Conservation (phyloP, 2,888 invertebrate species). For the Limnephilus lunatus region DNA sequence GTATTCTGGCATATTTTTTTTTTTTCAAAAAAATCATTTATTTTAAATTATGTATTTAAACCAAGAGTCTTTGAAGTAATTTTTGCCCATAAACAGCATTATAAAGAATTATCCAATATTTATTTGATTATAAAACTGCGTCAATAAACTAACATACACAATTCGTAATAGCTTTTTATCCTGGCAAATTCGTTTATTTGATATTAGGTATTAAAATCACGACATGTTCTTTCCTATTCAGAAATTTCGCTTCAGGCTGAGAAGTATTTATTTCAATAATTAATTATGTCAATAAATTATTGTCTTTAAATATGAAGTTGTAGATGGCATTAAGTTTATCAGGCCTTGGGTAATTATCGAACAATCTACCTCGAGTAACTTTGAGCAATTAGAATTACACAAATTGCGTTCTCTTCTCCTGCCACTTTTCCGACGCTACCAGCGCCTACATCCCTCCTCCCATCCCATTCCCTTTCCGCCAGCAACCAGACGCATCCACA, state of each 20-base stretch:
- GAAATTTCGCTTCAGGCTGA: background rate
- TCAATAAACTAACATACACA: no score
- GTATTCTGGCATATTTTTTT: no score
- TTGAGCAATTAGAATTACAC: slow-evolving; percentile 52
- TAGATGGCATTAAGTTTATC: background rate
- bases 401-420: slow-evolving; percentile 59
- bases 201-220: no score
- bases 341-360: background rate
- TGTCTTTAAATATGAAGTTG: background rate
- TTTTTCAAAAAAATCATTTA: no score
- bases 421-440: slow-evolving; percentile 25
- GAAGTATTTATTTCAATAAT: background rate
- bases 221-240: no score
- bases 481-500: slow-evolving; percentile 5
- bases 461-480: background rate
- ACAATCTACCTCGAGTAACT: slow-evolving; percentile 7
- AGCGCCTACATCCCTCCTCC: slow-evolving; percentile 41
- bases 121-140: no score
- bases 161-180: no score
- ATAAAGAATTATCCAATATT: no score
- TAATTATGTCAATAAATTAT: background rate
- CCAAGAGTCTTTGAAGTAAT: no score
- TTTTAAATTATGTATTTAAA: no score
- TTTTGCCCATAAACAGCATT: no score
- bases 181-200: no score